Conservation (phyloP, 2,888 invertebrate species). For the Oasisia sp. region DNA sequence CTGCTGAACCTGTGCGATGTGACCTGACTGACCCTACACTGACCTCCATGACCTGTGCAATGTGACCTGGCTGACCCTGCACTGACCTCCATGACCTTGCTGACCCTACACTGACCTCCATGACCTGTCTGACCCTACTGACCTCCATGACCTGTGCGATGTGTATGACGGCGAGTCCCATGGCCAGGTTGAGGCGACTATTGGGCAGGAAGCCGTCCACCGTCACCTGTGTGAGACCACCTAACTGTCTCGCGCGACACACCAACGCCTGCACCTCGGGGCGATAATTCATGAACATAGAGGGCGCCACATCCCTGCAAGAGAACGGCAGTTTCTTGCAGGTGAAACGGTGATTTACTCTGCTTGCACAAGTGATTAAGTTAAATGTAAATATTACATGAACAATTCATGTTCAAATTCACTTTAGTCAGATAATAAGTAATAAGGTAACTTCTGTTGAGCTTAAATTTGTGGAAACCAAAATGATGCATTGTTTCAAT, state of each 20-base stretch:
- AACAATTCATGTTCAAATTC: no score
- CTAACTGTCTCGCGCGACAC: constrained; percentile 54
- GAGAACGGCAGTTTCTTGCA: not conserved
- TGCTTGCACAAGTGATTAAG: no score
- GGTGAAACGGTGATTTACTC: no score
- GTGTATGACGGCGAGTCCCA: constrained; percentile 59
- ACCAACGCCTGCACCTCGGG: constrained; percentile 45
- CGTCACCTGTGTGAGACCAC: constrained; percentile 54
- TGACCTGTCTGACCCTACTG: not conserved
- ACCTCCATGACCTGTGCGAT: constrained; percentile 56
- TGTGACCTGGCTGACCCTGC: not conserved
- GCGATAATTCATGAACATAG: constrained; percentile 40
- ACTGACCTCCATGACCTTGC: not conserved
- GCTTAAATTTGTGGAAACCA: no score
- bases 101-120: not conserved
- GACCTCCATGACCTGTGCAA: no score
- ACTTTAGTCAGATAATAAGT: no score
- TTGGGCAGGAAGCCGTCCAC: constrained; percentile 56
- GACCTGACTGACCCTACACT: no score
- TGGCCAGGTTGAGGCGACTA: constrained; percentile 54
- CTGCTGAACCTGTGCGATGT: constrained; percentile 57
- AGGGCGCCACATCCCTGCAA: constrained; percentile 48
- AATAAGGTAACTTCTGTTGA: no score
- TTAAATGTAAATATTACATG: no score
- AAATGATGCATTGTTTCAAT: no score